Base-by-base conservation (phyloP, 2,888 invertebrate genomes). In the Drosophila affinis region DNA sequence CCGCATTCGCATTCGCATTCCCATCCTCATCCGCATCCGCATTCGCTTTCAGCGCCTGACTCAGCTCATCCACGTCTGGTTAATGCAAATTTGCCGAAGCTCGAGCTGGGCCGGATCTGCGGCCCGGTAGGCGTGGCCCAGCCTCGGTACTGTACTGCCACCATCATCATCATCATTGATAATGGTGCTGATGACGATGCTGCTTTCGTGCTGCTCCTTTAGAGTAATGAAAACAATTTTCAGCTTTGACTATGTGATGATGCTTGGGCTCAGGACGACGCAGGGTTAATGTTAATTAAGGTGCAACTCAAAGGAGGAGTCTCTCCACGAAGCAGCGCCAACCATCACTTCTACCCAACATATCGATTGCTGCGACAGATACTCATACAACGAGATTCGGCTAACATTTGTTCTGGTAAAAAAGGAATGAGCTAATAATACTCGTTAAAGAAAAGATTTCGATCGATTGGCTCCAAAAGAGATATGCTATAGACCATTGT, bases 221-320 rank as follows among this genome's bases (percentile, higher is more conserved):
- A 55, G 49, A 71, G 63, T 62, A 69, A 68, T 62, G 80, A 82
- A 78, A 76, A 78, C 76, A 63, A 78, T 78, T 80, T 80, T 56
- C 67, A 67, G 82, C 82, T 73, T 64, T 77, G 61, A 67, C 64
- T 65, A 60, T 58, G 29, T 24, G 52, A 55, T 56, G 53, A 45
- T 17, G 18, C n/a, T 29, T 1, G 24, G 6, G 27, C 18, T 24
- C 14, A 4, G 53, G 29, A 39, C 39, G 44, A 61, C 21, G 51
- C 70, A 63, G 78, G 78, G 65, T 76, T 76, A 71, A 83, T 80
- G 76, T 78, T 80, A 83, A 81, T 81, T 83, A 81, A 83, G 70
- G 70, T 70, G 83, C 78, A 70, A 62, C 69, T 73, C 60, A 47
- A 61, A 69, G 56, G 54, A 58, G 60, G 62, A n/a, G 14, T 39